phyloP scores from a whole-genome alignment of 2,888 invertebrate genomes.

The Melanostoma scalare region DNA sequence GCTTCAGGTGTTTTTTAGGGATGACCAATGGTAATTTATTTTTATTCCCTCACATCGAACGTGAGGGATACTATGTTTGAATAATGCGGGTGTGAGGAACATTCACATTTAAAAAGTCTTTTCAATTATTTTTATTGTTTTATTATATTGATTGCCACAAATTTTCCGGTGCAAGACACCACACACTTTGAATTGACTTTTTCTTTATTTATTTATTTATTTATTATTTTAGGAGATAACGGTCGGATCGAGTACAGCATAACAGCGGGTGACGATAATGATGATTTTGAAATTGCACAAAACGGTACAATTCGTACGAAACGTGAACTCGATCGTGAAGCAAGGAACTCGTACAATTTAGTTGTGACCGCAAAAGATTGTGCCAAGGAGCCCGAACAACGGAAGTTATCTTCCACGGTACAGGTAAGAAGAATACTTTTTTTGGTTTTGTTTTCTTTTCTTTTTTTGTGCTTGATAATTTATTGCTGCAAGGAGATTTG shows the following conservation, averaged over 20 bases:
- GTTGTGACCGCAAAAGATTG: slow-evolving; percentile 93
- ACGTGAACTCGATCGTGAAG: slow-evolving; percentile 91
- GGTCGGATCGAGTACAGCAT: slow-evolving; percentile 92
- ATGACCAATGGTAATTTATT: background rate
- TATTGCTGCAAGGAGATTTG: slow-evolving; percentile 65
- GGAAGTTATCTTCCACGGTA: slow-evolving; percentile 91
- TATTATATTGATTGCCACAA: slow-evolving; percentile 39
- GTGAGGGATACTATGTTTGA: background rate
- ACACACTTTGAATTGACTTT: slow-evolving; percentile 42
- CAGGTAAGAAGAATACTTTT: slow-evolving; percentile 84
- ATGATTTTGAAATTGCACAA: slow-evolving; percentile 89
- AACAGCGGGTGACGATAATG: slow-evolving; percentile 90
- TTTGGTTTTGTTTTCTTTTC: slow-evolving; percentile 22
- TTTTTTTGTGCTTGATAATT: slow-evolving; percentile 53
- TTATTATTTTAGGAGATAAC: slow-evolving; percentile 87
- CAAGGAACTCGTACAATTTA: slow-evolving; percentile 90
- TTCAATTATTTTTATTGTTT: background rate
- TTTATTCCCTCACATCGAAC: background rate
- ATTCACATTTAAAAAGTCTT: slow-evolving; percentile 13
- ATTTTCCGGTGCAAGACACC: slow-evolving; percentile 24
- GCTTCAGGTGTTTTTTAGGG: no score
- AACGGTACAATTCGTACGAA: slow-evolving; percentile 93
- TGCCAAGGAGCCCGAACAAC: slow-evolving; percentile 86
- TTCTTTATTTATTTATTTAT: slow-evolving; percentile 63
- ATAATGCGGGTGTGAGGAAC: slow-evolving; percentile 2